These are phyloP conservation scores for Ailuropoda melanoleuca DNA, from an alignment of 2,113 vertebrate genomes.

Conservation along the genomic window DNA sequence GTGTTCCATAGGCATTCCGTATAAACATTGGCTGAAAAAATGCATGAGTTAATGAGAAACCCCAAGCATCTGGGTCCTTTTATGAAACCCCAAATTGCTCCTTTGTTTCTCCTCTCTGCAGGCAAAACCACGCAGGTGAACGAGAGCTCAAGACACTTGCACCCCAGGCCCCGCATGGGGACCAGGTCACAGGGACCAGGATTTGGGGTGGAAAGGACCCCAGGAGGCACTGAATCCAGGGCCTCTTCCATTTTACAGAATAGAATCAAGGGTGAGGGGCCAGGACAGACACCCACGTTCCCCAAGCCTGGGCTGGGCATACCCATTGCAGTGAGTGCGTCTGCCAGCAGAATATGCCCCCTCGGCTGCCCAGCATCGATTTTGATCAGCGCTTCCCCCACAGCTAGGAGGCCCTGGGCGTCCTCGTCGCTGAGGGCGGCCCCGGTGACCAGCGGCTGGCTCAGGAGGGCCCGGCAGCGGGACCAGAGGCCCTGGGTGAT, in stretches of 20 bases:
- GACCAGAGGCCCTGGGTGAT: slow-evolving; percentile 90
- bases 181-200: background rate
- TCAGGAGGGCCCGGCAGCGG: slow-evolving; percentile 84
- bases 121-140: background rate
- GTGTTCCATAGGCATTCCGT: accelerated
- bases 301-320: background rate
- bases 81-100: accelerated
- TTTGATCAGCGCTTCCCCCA: slow-evolving; percentile 84
- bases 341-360: slow-evolving; percentile 89
- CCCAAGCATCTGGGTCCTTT: accelerated
- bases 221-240: background rate
- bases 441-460: slow-evolving; percentile 68
- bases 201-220: too few relatives aligned
- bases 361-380: slow-evolving; percentile 82
- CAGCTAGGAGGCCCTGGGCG: slow-evolving; percentile 83
- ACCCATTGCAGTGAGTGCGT: slow-evolving; percentile 90
- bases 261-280: background rate
- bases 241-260: background rate
- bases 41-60: accelerated
- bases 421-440: slow-evolving; percentile 75
- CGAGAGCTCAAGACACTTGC: background rate
- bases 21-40: too few relatives aligned
- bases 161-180: background rate
- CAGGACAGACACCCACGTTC: accelerated
- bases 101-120: background rate